These are phyloP conservation scores for Varecia variegata DNA, from an alignment of 2,797 vertebrate species.

Conservation along the genomic window DNA sequence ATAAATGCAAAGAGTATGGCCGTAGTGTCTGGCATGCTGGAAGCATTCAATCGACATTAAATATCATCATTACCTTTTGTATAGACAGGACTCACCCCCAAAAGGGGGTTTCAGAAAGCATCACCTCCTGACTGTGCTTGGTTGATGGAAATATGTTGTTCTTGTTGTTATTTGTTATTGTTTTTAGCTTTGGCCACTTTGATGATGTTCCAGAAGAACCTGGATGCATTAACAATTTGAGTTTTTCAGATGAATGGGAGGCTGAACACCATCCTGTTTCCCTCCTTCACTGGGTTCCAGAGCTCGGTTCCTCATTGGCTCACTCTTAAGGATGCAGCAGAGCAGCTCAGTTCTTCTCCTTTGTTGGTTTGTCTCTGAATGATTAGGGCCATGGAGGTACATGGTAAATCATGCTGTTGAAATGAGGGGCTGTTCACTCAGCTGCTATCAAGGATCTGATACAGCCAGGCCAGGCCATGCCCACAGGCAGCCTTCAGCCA, in stretches of 20 bases:
- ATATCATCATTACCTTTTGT: fast-evolving
- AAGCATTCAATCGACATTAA: fast-evolving
- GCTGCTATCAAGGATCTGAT: no score
- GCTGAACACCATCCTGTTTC: fast-evolving
- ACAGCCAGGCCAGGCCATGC: no score
- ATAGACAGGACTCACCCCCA: no score
- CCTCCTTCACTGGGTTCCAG: fast-evolving
- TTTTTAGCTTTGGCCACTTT: not conserved
- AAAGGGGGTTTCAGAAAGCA: not conserved
- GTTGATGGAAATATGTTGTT: not conserved
- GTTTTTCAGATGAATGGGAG: not conserved
- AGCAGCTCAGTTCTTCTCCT: no score
- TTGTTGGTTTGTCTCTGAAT: not conserved
- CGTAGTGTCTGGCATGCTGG: fast-evolving
- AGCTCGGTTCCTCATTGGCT: not conserved
- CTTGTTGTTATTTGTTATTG: fast-evolving
- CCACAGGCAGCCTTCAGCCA: fast-evolving
- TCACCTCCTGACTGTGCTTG: fast-evolving
- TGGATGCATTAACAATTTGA: fast-evolving
- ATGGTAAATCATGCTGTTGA: fast-evolving
- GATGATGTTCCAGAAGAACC: not conserved
- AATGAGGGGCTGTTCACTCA: fast-evolving
- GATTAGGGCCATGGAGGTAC: fast-evolving
- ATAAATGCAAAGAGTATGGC: not conserved
- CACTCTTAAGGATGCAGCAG: not conserved